These are phyloP conservation scores for Leucoptera coffeella DNA, from an alignment of 2,888 invertebrate genomes.

Conservation along the genomic window DNA sequence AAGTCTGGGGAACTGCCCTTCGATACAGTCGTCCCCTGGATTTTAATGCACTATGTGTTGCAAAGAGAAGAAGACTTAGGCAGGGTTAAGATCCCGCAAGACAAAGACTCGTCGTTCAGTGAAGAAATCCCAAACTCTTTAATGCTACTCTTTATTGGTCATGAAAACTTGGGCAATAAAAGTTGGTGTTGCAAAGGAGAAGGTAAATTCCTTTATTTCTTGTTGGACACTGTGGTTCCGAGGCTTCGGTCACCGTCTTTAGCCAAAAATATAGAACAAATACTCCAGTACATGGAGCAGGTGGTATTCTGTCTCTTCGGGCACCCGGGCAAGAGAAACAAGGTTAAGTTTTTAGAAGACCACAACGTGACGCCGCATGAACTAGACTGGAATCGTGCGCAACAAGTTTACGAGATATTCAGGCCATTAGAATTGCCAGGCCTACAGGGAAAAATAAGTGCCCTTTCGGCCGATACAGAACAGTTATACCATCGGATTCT, in stretches of 20 bases:
- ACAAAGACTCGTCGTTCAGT: conserved; percentile 29
- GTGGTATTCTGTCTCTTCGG: conserved; percentile 77
- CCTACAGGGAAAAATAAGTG: conserved; percentile 67
- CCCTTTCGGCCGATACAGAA: conserved; percentile 79
- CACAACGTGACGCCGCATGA: conserved; percentile 67
- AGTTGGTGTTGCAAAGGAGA: conserved; percentile 75
- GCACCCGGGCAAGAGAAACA: conserved; percentile 66
- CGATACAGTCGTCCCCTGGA: conserved; percentile 73
- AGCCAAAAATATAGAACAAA: conserved; percentile 57
- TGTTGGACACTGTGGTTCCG: conserved; percentile 68
- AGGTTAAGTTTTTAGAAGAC: conserved; percentile 58
- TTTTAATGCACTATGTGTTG: conserved; percentile 73
- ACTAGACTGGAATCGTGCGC: conserved; percentile 67
- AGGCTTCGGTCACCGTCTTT: conserved; percentile 61
- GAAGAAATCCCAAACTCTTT: conserved; percentile 67
- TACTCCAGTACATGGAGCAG: conserved; percentile 79
- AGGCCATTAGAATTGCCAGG: conserved; percentile 74
- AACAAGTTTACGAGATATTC: conserved; percentile 75
- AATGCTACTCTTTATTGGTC: conserved; percentile 72
- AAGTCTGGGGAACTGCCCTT: conserved; percentile 59
- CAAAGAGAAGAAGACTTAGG: conserved; percentile 67
- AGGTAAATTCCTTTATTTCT: conserved; percentile 73
- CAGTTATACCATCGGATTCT: conserved; percentile 65
- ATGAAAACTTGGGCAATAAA: conserved; percentile 72
- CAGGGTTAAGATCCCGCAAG: conserved; percentile 38